Evolutionary conservation across 2,113 vertebrate species (phyloP).

Genomic region (Callorhinus ursinus): DNA sequence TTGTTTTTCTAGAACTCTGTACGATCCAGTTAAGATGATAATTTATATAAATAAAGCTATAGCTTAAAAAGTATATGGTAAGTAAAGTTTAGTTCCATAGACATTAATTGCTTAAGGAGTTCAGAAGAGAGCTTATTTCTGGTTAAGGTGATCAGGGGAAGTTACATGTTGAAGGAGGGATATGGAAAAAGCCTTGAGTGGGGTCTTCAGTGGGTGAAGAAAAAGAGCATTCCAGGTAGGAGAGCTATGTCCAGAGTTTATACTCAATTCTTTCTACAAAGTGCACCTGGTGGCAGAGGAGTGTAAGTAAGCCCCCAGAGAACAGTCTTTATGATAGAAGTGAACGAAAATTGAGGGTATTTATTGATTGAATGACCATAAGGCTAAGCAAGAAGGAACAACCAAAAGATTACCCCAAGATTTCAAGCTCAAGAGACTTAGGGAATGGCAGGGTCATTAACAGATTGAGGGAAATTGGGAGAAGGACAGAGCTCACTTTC

Average conservation of each 20-base stretch:
- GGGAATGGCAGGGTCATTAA: no score
- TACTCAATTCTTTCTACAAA: not conserved
- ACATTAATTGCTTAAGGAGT: not conserved
- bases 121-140: not conserved
- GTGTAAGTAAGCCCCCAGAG: not conserved
- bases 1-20: not conserved
- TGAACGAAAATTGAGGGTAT: not conserved
- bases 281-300: no score
- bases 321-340: not conserved
- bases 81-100: not conserved
- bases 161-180: not conserved
- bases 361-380: not conserved
- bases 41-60: not conserved
- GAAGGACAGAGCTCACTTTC: not conserved
- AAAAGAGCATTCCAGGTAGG: not conserved
- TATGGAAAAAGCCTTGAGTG: not conserved
- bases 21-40: not conserved
- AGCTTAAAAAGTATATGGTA: not conserved
- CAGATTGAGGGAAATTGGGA: not conserved
- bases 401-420: not conserved
- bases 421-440: not conserved
- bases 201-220: no score
- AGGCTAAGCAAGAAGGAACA: not conserved
- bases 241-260: not conserved
- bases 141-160: not conserved